Evolutionary conservation across 1,140 invertebrate genomes (phyloP).

Genomic region (Odontomachus brunneus): DNA sequence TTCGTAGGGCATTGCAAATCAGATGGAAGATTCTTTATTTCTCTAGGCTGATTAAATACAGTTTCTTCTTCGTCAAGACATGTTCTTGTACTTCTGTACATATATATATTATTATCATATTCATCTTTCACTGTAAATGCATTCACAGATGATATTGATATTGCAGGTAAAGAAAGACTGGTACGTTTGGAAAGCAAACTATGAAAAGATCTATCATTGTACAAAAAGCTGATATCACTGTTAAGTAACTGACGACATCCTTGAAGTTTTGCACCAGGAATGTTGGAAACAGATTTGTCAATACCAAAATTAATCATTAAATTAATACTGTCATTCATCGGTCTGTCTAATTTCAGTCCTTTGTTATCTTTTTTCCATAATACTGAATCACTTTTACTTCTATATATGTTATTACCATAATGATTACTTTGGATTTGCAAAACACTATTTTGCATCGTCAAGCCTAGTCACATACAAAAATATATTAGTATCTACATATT

Average conservation of each 20-base stretch:
- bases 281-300: constrained; percentile 12
- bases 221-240: background rate
- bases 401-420: background rate
- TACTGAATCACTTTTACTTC: constrained; percentile 17
- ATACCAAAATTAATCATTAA: background rate
- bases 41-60: constrained; percentile 36
- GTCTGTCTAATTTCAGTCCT: background rate
- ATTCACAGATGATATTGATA: constrained; percentile 20
- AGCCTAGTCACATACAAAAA: constrained; percentile 12
- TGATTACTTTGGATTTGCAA: background rate
- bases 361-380: constrained; percentile 11
- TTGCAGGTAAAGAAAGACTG: background rate
- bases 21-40: background rate
- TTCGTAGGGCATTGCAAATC: background rate
- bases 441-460: background rate
- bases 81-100: background rate
- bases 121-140: background rate
- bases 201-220: background rate
- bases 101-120: background rate
- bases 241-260: background rate
- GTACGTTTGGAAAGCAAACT: constrained; percentile 30
- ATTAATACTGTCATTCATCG: constrained; percentile 21
- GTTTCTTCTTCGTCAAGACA: constrained; percentile 41
- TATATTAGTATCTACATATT: background rate
- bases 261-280: constrained; percentile 4